Base-by-base conservation (phyloP, 1,140 invertebrate genomes). In the Helicorthomorpha holstii region DNA sequence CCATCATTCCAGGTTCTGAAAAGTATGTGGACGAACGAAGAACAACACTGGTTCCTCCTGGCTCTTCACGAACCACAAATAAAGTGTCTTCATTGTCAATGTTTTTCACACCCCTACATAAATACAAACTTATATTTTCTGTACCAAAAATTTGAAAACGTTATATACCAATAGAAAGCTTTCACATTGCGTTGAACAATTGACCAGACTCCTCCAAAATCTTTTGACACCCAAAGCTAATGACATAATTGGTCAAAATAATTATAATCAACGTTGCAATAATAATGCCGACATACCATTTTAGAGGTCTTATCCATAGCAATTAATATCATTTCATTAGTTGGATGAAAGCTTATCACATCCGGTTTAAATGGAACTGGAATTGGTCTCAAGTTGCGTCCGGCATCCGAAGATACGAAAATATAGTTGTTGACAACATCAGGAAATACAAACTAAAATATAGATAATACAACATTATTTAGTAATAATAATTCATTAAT, bases 391-490 rank as follows among this genome's bases (percentile, higher is more conserved):
- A 91, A 80, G 14, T 10, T 48, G 2, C 27, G 14, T 0, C 83
- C 85, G 71, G 80, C 79, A 64, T 92, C 74, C 22, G 62, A 69
- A 1, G 86, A 88, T 26, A 81, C 77, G 62, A 81, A 91, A 7
- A 91, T 69, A 51, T 79, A 73, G 60, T 82, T 82, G 63, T 90
- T 79, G 19, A 71, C 69, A 12, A 78, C 74, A 66, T 92, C 88
- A 27, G 81, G 77, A 66, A 92, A 91, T 1, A 91, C 75, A 68
- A 83, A 85, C 86, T 92, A 63, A 3, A 75, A 71, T 52, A 56
- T 59, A 66, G 60, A 55, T 55, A 52, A 51, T 38, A 48, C 48
- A 26, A 44, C 50, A 16, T n/a, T n/a, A n/a, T n/a, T n/a, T n/a
- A n/a, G n/a, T n/a, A n/a, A n/a, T n/a, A n/a, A n/a, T n/a, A n/a